These are phyloP conservation scores for Trachythela sp. DNA, from an alignment of 64 coral and sea anemone species.

Conservation along the genomic window DNA sequence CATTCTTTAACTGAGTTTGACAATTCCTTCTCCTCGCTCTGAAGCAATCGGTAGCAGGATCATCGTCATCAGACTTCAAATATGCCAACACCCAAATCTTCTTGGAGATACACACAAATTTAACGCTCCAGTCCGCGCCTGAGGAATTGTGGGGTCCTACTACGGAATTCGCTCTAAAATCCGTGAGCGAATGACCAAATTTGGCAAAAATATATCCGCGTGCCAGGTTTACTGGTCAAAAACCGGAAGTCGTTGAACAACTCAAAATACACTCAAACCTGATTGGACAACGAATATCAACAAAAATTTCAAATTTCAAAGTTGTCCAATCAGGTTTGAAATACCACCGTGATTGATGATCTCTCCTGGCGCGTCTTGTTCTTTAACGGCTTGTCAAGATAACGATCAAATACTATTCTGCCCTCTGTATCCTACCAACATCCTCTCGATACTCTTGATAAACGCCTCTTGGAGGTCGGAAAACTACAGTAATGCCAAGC, in stretches of 20 bases:
- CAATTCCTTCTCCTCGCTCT: background rate
- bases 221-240: too few relatives aligned
- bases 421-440: background rate
- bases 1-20: background rate
- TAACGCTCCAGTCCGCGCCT: slow-evolving; percentile 25
- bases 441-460: background rate
- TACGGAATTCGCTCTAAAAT: too few relatives aligned
- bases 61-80: background rate
- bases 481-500: slow-evolving; percentile 24
- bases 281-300: too few relatives aligned
- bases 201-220: too few relatives aligned
- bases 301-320: too few relatives aligned
- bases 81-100: background rate
- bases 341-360: background rate
- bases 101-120: slow-evolving; percentile 8
- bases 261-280: too few relatives aligned
- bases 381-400: background rate
- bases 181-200: background rate
- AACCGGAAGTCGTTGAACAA: too few relatives aligned
- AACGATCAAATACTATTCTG: background rate
- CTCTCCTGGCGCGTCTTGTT: background rate
- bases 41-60: background rate
- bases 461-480: slow-evolving; percentile 20
- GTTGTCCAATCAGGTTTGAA: slow-evolving; percentile 11
- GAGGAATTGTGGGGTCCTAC: slow-evolving; percentile 15